phyloP scores from a whole-genome alignment of 37 sponge, comb jelly and placozoan species.

The Beroe ovata region DNA sequence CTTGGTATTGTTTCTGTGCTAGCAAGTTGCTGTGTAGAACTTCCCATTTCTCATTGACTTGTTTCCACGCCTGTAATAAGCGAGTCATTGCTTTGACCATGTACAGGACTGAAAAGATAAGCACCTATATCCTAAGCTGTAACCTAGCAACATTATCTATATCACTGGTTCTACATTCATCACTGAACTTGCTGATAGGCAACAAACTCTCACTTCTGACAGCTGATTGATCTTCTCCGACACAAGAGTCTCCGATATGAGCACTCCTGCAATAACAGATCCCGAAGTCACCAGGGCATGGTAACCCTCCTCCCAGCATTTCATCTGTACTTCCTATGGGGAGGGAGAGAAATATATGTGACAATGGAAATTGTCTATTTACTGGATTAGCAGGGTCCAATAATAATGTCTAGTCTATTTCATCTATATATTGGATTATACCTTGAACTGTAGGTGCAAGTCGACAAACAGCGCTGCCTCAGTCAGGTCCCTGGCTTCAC shows the following conservation, averaged over 20 bases:
- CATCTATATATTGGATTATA: no score
- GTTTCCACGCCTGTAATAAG: background rate
- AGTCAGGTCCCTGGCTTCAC: background rate
- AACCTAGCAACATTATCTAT: no score
- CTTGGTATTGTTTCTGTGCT: slow-evolving; percentile 47
- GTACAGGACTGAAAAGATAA: no score
- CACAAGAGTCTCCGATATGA: slow-evolving; percentile 14
- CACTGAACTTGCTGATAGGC: no score
- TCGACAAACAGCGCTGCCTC: slow-evolving; percentile 7
- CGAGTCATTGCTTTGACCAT: no score
- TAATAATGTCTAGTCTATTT: no score
- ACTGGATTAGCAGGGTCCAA: no score
- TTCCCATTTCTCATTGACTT: background rate
- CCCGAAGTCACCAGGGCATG: background rate
- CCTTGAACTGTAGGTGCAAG: background rate
- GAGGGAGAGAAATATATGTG: background rate
- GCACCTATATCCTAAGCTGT: background rate
- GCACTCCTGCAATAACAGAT: slow-evolving; percentile 22
- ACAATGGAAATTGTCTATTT: background rate
- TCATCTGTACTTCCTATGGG: slow-evolving; percentile 16
- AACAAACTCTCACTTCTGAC: background rate
- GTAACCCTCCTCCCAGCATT: slow-evolving; percentile 61
- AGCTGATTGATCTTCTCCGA: background rate
- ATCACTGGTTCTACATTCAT: no score
- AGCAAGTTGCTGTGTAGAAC: background rate